phyloP scores from a whole-genome alignment of 2,888 invertebrate species.

The Pseudococcus jackbeardsleyi region DNA sequence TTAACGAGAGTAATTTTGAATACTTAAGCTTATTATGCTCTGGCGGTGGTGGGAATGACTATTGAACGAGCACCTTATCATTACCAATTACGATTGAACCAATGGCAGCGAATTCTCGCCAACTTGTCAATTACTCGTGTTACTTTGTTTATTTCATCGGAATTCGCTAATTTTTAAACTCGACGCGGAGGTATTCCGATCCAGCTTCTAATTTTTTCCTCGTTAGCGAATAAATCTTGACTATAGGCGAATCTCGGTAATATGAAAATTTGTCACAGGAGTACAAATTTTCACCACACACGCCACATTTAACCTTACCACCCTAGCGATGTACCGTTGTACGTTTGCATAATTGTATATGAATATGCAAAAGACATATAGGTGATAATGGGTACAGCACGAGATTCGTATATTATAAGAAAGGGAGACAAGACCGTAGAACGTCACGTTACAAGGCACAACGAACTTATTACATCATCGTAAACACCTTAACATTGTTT shows the following conservation, averaged over 20 bases:
- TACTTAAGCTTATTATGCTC: too few relatives aligned
- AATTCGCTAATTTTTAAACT: background rate
- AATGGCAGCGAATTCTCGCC: background rate
- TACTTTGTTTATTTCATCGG: background rate
- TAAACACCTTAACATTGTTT: conserved; percentile 53
- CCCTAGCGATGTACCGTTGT: too few relatives aligned
- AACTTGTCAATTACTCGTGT: background rate
- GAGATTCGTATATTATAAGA: background rate
- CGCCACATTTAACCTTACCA: too few relatives aligned
- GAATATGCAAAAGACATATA: background rate
- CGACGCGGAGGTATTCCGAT: background rate
- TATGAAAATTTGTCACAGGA: background rate
- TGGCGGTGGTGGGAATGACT: too few relatives aligned
- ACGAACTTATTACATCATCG: conserved; percentile 44
- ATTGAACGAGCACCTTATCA: too few relatives aligned
- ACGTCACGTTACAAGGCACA: background rate
- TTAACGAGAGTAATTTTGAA: too few relatives aligned
- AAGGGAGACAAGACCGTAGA: too few relatives aligned
- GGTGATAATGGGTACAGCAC: background rate
- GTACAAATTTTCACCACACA: too few relatives aligned
- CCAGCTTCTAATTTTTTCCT: background rate
- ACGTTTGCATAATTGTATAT: background rate
- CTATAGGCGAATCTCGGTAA: background rate
- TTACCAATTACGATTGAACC: too few relatives aligned
- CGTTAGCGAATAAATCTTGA: background rate